Conservation (phyloP, 2,797 vertebrate species). For the Poecilia gillii region DNA sequence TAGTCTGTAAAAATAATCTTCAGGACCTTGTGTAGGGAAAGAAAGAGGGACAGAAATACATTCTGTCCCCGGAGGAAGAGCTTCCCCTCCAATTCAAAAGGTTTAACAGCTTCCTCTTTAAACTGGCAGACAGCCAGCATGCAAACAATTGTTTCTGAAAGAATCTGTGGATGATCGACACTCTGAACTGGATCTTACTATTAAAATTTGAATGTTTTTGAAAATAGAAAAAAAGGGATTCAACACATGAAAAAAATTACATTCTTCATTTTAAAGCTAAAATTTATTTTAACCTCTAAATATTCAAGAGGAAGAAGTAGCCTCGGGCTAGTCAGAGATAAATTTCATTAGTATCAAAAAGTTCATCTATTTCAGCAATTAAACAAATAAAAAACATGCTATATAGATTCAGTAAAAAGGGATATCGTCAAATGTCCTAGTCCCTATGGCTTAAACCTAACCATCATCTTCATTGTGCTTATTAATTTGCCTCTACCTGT, state of each 20-base stretch:
- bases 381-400: background rate
- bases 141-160: conserved; percentile 23
- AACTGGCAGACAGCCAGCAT: conserved; percentile 51
- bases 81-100: conserved; percentile 67
- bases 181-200: background rate
- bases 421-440: background rate
- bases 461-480: too few species aligned
- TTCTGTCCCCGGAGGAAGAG: conserved; percentile 78
- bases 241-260: too few species aligned
- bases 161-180: conserved; percentile 7
- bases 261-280: background rate
- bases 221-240: background rate
- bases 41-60: conserved; percentile 84
- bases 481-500: background rate
- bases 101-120: conserved; percentile 60
- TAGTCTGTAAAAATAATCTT: conserved; percentile 92
- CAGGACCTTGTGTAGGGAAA: conserved; percentile 81
- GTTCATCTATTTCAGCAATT: background rate
- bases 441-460: background rate
- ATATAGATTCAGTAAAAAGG: background rate
- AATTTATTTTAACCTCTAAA: background rate
- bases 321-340: background rate
- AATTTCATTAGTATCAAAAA: background rate
- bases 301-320: background rate
- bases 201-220: background rate